Evolutionary conservation across 2,113 vertebrate genomes (phyloP).

Genomic region (Cygnus buccinator): DNA sequence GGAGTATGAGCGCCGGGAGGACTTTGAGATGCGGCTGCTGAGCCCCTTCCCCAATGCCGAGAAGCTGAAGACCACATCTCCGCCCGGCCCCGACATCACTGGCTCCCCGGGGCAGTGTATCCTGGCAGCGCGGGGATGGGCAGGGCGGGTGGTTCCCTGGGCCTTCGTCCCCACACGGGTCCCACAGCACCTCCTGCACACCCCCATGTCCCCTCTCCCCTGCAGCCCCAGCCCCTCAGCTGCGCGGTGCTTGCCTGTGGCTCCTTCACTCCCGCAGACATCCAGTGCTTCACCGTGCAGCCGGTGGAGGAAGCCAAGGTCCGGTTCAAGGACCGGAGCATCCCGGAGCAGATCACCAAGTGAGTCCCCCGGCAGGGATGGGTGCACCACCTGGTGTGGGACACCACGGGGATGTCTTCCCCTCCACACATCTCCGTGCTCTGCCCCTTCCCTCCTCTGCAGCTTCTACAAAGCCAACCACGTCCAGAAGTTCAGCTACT

Average conservation of each 20-base stretch:
- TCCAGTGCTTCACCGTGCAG: constrained; percentile 73
- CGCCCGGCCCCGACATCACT: constrained; percentile 3
- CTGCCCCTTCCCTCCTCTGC: background rate
- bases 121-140: fast-evolving
- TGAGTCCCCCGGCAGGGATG: background rate
- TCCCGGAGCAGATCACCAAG: constrained; percentile 69
- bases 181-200: background rate
- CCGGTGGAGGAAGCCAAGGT: constrained; percentile 2
- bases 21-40: constrained; percentile 64
- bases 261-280: constrained; percentile 65
- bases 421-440: background rate
- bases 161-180: fast-evolving
- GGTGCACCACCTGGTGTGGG: fast-evolving
- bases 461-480: constrained; percentile 73
- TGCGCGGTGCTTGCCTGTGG: fast-evolving
- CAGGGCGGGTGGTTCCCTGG: background rate
- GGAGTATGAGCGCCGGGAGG: constrained; percentile 69
- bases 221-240: fast-evolving
- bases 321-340: constrained; percentile 31
- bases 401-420: fast-evolving
- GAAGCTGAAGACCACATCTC: constrained; percentile 59
- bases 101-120: constrained; percentile 62
- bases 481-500: constrained; percentile 63
- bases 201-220: background rate
- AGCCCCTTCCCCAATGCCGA: constrained; percentile 57